Evolutionary conservation across 1,140 invertebrate species (phyloP).

Genomic region (Diachasmimorpha longicaudata): DNA sequence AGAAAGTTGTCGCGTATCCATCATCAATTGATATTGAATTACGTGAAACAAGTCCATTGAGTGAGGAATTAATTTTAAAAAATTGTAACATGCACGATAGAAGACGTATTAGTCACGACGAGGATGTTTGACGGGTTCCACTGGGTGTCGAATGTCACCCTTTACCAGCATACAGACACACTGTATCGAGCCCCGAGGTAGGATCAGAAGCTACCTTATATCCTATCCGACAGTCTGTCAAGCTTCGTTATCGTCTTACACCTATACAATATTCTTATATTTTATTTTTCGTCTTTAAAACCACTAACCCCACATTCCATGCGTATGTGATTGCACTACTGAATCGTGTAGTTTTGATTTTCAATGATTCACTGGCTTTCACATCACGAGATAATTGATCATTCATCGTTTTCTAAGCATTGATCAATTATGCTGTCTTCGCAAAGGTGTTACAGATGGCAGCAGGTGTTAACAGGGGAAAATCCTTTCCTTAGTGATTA

Average conservation of each 20-base stretch:
- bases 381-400: too few species aligned
- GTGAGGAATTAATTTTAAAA: background rate
- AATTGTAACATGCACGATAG: background rate
- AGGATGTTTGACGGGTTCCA: slow-evolving; percentile 10
- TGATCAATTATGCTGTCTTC: too few species aligned
- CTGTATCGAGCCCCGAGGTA: background rate
- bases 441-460: too few species aligned
- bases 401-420: too few species aligned
- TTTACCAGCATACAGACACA: background rate
- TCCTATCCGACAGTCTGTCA: slow-evolving; percentile 56
- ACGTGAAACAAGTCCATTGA: background rate
- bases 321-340: background rate
- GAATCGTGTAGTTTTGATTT: background rate
- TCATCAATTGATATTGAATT: background rate
- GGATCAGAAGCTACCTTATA: slow-evolving; percentile 46
- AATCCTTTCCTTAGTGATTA: too few species aligned
- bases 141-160: slow-evolving; percentile 51
- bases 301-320: slow-evolving; percentile 36
- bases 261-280: slow-evolving; percentile 32
- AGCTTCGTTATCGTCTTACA: slow-evolving; percentile 60
- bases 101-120: background rate
- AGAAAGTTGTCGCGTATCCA: slow-evolving; percentile 7
- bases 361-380: background rate
- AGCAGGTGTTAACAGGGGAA: too few species aligned
- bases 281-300: slow-evolving; percentile 34